These are phyloP conservation scores for Steatocranus sp. DNA, from an alignment of 2,797 vertebrate species.

Conservation along the genomic window DNA sequence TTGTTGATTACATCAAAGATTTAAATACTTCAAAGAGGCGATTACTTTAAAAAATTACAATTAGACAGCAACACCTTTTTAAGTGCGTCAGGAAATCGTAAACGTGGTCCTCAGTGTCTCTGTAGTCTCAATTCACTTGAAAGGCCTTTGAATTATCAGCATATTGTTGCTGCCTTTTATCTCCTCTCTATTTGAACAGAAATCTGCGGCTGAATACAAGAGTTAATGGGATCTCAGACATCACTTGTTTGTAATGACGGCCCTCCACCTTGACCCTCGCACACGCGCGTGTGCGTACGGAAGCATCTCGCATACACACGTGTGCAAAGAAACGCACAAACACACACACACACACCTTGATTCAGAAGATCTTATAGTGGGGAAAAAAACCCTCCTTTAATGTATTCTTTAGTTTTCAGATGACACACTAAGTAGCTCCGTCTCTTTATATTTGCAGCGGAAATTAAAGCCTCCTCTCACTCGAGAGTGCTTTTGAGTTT, in stretches of 20 bases:
- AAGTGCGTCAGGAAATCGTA: slow-evolving; percentile 54
- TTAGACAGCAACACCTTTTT: slow-evolving; percentile 70
- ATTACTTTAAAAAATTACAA: slow-evolving; percentile 70
- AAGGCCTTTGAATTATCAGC: slow-evolving; percentile 74
- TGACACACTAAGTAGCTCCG: slow-evolving; percentile 54
- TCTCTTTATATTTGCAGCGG: slow-evolving; percentile 71
- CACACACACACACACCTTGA: background rate
- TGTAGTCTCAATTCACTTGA: slow-evolving; percentile 71
- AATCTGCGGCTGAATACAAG: slow-evolving; percentile 66
- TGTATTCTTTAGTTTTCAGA: slow-evolving; percentile 77
- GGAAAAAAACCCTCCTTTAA: slow-evolving; percentile 64
- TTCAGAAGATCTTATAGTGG: slow-evolving; percentile 31
- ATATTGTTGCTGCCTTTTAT: slow-evolving; percentile 76
- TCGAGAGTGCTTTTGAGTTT: slow-evolving; percentile 68
- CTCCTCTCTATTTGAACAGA: slow-evolving; percentile 72
- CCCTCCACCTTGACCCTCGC: slow-evolving; percentile 55
- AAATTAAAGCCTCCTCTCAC: slow-evolving; percentile 71
- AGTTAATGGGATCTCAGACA: slow-evolving; percentile 74
- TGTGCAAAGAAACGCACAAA: slow-evolving; percentile 13
- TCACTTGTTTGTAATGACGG: slow-evolving; percentile 66
- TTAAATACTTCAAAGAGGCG: slow-evolving; percentile 68
- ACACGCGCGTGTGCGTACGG: background rate
- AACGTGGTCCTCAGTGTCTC: slow-evolving; percentile 37
- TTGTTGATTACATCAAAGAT: slow-evolving; percentile 74
- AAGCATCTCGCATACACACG: slow-evolving; percentile 30